phyloP scores from a whole-genome alignment of 1,140 invertebrate genomes.

The Hirudo medicinalis region DNA sequence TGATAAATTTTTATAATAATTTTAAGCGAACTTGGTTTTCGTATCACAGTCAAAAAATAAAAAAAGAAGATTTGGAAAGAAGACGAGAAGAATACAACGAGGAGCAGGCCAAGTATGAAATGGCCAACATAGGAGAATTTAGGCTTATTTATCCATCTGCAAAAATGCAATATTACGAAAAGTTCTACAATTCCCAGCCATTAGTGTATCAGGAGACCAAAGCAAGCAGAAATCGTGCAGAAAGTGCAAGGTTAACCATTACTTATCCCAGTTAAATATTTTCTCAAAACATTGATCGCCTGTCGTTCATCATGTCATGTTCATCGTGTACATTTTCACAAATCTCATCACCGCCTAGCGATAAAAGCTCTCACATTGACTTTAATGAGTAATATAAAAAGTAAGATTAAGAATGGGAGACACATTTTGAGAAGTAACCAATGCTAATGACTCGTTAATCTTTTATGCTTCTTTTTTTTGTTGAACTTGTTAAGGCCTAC shows the following conservation, averaged over 20 bases:
- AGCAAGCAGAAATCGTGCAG: not conserved
- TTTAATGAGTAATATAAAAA: too few species aligned
- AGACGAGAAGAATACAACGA: conserved; percentile 39
- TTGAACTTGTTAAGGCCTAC: too few species aligned
- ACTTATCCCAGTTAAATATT: not conserved
- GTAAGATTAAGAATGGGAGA: too few species aligned
- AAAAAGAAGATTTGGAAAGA: conserved; percentile 36
- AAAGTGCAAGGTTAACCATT: conserved; percentile 6
- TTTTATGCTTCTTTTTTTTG: too few species aligned
- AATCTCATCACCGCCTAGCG: not conserved
- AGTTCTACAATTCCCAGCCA: not conserved
- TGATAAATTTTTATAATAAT: not conserved
- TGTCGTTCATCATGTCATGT: too few species aligned
- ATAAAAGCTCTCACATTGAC: too few species aligned
- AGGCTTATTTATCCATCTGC: conserved; percentile 47
- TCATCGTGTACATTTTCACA: too few species aligned
- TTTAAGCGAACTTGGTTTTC: not conserved
- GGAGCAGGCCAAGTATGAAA: conserved; percentile 60
- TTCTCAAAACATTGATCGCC: not conserved
- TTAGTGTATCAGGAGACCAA: conserved; percentile 8
- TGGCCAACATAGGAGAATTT: conserved; percentile 61
- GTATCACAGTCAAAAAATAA: conserved; percentile 2
- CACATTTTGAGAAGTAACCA: too few species aligned
- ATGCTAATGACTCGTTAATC: too few species aligned
- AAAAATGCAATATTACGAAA: conserved; percentile 25